Conservation (phyloP, 2,113 vertebrate genomes). For the Penelope pileata region DNA sequence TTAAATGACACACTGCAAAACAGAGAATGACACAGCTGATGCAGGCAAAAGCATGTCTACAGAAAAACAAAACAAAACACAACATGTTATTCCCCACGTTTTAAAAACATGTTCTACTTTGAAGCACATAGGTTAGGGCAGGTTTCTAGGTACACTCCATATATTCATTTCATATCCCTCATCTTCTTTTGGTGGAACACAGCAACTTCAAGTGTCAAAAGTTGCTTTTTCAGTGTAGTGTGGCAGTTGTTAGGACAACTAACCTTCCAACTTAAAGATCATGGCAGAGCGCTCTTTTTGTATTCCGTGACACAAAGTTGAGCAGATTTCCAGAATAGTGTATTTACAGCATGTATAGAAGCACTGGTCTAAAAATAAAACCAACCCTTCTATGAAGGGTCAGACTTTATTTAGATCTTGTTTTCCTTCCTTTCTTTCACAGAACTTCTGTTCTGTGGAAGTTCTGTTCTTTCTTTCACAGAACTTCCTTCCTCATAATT, state of each 20-base stretch:
- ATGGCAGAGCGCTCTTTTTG: neutral
- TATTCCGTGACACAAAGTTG: neutral
- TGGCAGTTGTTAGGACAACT: neutral
- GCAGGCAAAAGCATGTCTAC: neutral
- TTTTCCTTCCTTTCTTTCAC: conserved; percentile 4
- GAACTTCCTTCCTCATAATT: neutral
- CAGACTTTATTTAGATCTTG: neutral
- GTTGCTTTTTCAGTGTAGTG: neutral
- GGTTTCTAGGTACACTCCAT: neutral
- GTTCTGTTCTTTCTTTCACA: neutral
- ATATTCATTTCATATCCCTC: neutral
- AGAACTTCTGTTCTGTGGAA: no score
- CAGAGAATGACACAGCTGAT: neutral
- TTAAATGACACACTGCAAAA: neutral
- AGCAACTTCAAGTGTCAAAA: neutral
- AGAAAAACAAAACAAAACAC: neutral
- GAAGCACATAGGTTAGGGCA: neutral
- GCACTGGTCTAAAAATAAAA: conserved; percentile 19
- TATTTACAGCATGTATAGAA: neutral
- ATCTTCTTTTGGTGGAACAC: neutral
- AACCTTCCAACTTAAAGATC: neutral
- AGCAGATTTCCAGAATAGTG: neutral
- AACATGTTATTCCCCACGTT: accelerated
- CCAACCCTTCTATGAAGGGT: neutral
- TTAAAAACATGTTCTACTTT: neutral